Evolutionary conservation across 2,113 vertebrate species (phyloP).

Genomic region (Ageneiosus marmoratus): DNA sequence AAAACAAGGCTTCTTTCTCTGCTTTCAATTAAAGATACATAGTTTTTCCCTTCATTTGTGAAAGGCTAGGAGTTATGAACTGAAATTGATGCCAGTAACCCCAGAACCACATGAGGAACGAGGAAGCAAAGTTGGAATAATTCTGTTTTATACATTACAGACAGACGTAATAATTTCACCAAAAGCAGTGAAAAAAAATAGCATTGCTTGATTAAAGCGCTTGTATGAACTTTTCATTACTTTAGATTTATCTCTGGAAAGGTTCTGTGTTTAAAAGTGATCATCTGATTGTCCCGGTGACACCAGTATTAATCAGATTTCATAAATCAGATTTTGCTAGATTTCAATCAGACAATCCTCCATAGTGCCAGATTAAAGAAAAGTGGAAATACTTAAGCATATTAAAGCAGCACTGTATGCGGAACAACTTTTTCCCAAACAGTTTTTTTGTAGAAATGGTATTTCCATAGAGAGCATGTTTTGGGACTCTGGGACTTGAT

Average conservation of each 20-base stretch:
- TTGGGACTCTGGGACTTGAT: neutral
- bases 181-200: neutral
- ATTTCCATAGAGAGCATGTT: neutral
- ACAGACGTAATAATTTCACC: neutral
- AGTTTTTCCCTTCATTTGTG: constrained; percentile 45
- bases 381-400: neutral
- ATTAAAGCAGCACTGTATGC: neutral
- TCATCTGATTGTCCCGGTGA: neutral
- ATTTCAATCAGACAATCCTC: neutral
- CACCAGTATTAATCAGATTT: too few relatives aligned
- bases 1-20: constrained; percentile 43
- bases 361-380: neutral
- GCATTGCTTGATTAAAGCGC: neutral
- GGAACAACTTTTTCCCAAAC: neutral
- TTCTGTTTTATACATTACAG: constrained; percentile 54
- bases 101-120: constrained; percentile 48
- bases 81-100: constrained; percentile 53
- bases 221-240: neutral
- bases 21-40: constrained; percentile 69
- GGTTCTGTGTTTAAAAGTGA: neutral
- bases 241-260: neutral
- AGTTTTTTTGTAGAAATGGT: neutral
- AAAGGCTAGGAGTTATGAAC: constrained; percentile 50
- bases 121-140: constrained; percentile 51
- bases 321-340: too few relatives aligned